phyloP scores from a whole-genome alignment of 2,113 vertebrate species.

The Willisornis vidua region DNA sequence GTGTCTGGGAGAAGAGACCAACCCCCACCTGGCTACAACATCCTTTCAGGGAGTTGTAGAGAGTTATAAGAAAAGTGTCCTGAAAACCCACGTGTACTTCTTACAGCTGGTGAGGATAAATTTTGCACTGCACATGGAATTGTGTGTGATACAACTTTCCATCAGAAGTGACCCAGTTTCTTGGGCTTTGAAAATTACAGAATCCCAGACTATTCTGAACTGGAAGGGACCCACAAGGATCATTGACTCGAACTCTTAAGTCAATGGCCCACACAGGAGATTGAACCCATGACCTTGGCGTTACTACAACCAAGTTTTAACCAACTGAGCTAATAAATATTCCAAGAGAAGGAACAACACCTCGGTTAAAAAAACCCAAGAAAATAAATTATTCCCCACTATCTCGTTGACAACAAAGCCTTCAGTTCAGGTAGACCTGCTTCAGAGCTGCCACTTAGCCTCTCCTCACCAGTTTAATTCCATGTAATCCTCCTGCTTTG shows the following conservation, averaged over 20 bases:
- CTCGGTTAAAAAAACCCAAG: not conserved
- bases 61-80: not conserved
- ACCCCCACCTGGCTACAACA: no score
- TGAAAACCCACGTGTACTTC: not conserved
- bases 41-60: no score
- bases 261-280: no score
- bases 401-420: not conserved
- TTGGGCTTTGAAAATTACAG: not conserved
- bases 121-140: not conserved
- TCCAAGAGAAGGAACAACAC: not conserved
- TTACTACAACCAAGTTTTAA: no score
- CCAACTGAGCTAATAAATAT: not conserved
- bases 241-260: no score
- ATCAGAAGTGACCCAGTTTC: not conserved
- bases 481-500: constrained; percentile 11
- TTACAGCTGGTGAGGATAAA: not conserved
- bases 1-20: no score
- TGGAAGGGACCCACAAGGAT: not conserved
- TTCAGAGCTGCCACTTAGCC: not conserved
- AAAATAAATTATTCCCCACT: not conserved
- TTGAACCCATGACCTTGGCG: no score
- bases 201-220: no score
- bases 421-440: not conserved
- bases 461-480: not conserved
- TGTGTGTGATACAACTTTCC: not conserved